Percentiles rank a stretch among this genome's conserved stretches.
These are phyloP conservation scores for Parotia lawesii DNA, from an alignment of 2,113 vertebrate species.

Conservation along the genomic window DNA sequence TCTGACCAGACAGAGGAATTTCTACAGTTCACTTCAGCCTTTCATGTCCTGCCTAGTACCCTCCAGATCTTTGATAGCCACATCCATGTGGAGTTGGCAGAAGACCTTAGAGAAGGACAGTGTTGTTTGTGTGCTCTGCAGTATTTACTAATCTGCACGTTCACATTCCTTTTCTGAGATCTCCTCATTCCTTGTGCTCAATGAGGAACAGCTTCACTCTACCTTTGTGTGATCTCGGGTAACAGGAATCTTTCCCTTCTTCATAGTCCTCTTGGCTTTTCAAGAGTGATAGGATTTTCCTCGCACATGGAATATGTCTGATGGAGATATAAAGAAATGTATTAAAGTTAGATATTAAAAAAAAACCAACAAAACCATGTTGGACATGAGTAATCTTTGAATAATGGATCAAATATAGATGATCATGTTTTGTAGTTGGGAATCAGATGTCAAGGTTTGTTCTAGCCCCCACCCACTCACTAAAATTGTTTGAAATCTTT, in stretches of 20 bases:
- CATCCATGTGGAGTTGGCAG: not conserved
- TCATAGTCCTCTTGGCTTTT: not conserved
- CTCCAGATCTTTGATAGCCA: not conserved
- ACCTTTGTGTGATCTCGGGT: not conserved
- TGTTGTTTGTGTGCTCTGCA: not conserved
- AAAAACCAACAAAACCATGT: not conserved
- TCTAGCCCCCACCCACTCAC: not conserved
- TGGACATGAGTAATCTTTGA: not conserved
- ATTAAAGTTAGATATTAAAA: not conserved
- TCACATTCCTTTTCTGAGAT: not conserved
- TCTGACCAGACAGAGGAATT: not conserved
- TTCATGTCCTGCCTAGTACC: not conserved
- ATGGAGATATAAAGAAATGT: not conserved
- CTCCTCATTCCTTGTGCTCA: not conserved
- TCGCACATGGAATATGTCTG: rapidly evolving
- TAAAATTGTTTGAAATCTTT: not conserved
- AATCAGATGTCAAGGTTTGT: not conserved
- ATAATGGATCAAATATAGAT: not conserved
- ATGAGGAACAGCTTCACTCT: not conserved
- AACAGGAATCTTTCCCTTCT: not conserved
- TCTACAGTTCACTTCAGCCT: not conserved
- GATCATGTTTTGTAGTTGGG: not conserved
- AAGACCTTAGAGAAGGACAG: not conserved
- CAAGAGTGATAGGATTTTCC: not conserved
- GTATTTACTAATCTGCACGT: not conserved